Percentiles rank a stretch among this genome's conserved stretches.
phyloP scores from a whole-genome alignment of 2,888 invertebrate genomes.

The Lymantria monacha region DNA sequence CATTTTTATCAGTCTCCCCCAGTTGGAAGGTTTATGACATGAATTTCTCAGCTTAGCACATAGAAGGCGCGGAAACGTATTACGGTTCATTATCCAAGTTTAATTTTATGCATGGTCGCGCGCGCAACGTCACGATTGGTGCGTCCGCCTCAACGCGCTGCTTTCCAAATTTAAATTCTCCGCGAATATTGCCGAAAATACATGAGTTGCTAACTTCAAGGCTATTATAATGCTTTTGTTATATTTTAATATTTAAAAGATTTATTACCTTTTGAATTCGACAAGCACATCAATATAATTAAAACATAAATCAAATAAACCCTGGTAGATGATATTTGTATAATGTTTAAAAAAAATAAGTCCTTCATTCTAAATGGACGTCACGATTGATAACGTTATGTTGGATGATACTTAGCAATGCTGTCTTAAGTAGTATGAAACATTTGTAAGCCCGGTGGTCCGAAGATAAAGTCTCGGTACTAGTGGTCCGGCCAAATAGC shows the following conservation, averaged over 20 bases:
- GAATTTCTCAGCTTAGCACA: conserved; percentile 64
- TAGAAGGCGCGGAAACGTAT: conserved; percentile 44
- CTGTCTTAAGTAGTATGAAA: no score
- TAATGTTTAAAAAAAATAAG: no score
- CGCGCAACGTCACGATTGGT: conserved; percentile 55
- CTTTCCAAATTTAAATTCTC: conserved; percentile 51
- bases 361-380: no score
- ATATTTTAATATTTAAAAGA: background rate
- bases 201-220: conserved; percentile 22
- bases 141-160: conserved; percentile 36
- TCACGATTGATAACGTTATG: no score
- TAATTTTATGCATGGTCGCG: conserved; percentile 80
- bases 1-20: conserved; percentile 21
- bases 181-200: conserved; percentile 46
- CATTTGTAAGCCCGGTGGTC: no score
- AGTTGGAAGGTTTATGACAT: conserved; percentile 44
- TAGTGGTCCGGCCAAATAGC: no score
- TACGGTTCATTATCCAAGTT: conserved; percentile 75
- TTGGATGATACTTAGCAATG: no score
- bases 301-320: no score
- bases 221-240: background rate
- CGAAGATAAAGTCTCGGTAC: no score
- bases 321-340: no score
- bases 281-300: no score
- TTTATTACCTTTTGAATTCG: no score